phyloP scores from a whole-genome alignment of 2,888 invertebrate genomes.

The Brachylomia viminalis region DNA sequence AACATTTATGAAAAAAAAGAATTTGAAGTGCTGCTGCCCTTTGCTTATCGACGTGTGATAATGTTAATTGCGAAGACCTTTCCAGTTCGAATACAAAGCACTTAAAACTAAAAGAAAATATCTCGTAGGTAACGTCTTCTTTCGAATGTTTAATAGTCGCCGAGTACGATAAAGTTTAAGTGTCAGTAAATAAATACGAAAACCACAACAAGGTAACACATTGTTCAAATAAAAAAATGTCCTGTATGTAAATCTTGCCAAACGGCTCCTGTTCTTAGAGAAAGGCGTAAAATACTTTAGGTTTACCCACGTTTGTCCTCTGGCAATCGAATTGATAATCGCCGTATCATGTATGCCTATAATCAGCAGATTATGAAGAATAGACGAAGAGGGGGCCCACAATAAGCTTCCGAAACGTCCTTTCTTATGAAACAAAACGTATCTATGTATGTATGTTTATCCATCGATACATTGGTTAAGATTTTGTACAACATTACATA shows the following conservation, averaged over 20 bases:
- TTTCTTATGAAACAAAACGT: neutral
- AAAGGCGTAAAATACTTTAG: neutral
- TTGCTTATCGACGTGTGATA: conserved; percentile 7
- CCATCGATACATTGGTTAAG: neutral
- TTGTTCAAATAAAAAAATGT: neutral
- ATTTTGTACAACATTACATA: neutral
- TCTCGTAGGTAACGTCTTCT: neutral
- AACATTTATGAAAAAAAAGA: neutral
- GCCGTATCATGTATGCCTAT: neutral
- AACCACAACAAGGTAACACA: neutral
- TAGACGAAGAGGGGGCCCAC: neutral
- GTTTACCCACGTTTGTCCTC: neutral
- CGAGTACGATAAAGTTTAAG: neutral
- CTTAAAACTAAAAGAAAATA: conserved; percentile 2
- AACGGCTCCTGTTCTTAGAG: neutral
- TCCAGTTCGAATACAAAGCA: neutral
- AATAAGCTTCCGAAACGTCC: neutral
- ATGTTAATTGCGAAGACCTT: conserved; percentile 10
- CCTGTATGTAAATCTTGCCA: neutral
- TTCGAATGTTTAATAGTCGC: neutral
- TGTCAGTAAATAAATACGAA: neutral
- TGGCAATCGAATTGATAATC: conserved; percentile 9
- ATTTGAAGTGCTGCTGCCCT: conserved; percentile 3
- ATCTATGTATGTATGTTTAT: neutral
- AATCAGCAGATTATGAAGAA: neutral